Conservation (phyloP, 1,140 invertebrate species). For the Leptinotarsa defecta region DNA sequence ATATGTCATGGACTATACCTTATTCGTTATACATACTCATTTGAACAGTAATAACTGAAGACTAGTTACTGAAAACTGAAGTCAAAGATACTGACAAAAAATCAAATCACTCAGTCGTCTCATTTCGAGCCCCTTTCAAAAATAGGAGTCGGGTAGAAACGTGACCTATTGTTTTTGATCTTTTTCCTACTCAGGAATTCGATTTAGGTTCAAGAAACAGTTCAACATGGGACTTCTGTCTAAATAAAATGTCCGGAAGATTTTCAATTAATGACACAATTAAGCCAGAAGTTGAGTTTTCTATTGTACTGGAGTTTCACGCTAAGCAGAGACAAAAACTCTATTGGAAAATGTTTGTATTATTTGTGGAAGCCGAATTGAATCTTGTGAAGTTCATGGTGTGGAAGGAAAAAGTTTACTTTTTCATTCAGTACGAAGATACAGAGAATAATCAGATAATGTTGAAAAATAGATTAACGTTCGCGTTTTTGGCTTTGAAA, state of each 20-base stretch:
- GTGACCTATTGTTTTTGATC: not conserved
- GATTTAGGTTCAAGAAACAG: not conserved
- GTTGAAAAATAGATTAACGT: no score
- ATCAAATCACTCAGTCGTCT: no score
- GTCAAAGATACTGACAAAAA: no score
- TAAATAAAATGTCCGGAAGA: not conserved
- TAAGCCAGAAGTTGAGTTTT: no score
- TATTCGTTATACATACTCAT: no score
- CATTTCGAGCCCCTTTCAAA: not conserved
- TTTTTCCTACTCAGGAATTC: not conserved
- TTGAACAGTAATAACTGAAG: no score
- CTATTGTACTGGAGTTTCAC: no score
- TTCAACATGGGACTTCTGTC: not conserved
- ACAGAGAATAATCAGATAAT: no score
- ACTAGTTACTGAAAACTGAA: fast-evolving
- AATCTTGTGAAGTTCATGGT: not conserved
- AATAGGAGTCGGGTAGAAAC: not conserved
- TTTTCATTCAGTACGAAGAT: no score
- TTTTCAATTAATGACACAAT: not conserved
- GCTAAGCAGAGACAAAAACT: not conserved
- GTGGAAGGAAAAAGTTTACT: not conserved
- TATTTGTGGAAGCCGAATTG: not conserved
- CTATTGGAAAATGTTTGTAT: not conserved
- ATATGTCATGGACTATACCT: no score
- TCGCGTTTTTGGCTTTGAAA: no score